phyloP scores from a whole-genome alignment of 2,113 vertebrate genomes.

The Scomber colias region DNA sequence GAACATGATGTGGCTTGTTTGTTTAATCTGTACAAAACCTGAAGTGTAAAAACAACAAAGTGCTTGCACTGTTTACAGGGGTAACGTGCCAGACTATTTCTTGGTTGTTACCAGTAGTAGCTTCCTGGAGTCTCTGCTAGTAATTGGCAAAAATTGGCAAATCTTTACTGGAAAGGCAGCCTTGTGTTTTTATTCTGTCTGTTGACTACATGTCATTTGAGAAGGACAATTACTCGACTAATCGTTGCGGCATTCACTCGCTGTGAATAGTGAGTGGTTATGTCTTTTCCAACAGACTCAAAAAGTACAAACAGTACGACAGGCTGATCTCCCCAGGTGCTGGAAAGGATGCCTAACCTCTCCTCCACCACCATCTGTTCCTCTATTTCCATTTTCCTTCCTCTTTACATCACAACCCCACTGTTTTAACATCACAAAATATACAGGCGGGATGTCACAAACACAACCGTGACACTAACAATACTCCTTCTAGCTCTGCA shows the following conservation, averaged over 20 bases:
- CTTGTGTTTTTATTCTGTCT: neutral
- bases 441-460: neutral
- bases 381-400: slow-evolving; percentile 37
- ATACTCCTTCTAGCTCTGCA: neutral
- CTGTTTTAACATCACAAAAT: slow-evolving; percentile 28
- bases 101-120: too few relatives aligned
- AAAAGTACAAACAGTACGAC: slow-evolving; percentile 22
- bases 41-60: too few relatives aligned
- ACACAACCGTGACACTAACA: neutral
- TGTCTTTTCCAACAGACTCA: slow-evolving; percentile 2
- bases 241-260: neutral
- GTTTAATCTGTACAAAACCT: too few relatives aligned
- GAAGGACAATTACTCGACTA: neutral
- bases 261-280: too few relatives aligned
- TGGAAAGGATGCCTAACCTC: slow-evolving; percentile 57
- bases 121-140: too few relatives aligned
- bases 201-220: neutral
- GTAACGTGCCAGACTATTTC: too few relatives aligned
- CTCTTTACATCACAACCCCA: slow-evolving; percentile 33
- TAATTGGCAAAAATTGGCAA: too few relatives aligned
- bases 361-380: slow-evolving; percentile 63
- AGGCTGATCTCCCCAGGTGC: slow-evolving; percentile 51
- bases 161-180: neutral
- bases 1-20: too few relatives aligned
- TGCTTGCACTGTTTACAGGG: too few relatives aligned